phyloP scores from a whole-genome alignment of 2,888 invertebrate species.

The Eubasilissa splendida region DNA sequence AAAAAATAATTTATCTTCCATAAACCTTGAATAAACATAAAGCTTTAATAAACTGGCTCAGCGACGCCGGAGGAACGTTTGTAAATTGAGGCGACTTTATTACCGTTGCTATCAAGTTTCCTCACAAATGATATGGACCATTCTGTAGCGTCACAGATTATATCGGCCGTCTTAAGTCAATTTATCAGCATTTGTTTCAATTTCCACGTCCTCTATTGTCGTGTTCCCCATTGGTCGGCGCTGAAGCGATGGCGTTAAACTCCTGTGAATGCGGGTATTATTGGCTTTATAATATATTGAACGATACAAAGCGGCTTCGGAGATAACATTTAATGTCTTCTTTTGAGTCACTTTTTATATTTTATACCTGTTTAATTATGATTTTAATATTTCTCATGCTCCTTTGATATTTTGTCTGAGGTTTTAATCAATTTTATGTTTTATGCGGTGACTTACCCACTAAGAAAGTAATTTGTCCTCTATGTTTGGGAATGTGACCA shows the following conservation, averaged over 20 bases:
- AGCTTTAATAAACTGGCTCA: conserved; percentile 9
- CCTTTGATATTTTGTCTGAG: no score
- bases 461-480: no score
- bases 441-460: no score
- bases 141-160: conserved; percentile 39
- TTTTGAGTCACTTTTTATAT: no score
- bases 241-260: conserved; percentile 10
- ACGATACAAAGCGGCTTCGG: neutral
- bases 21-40: conserved; percentile 34
- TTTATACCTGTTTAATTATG: no score
- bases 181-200: conserved; percentile 57
- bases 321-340: conserved; percentile 13
- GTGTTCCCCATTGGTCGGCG: conserved; percentile 8
- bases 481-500: no score
- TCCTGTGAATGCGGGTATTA: conserved; percentile 7
- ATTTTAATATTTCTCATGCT: no score
- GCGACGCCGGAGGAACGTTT: conserved; percentile 12
- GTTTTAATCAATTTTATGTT: no score
- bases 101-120: neutral
- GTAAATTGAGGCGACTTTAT: conserved; percentile 24
- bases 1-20: conserved; percentile 30
- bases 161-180: conserved; percentile 51
- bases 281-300: conserved; percentile 7
- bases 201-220: conserved; percentile 45
- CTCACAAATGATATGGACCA: conserved; percentile 33